Evolutionary conservation across 1,140 invertebrate species (phyloP).

Genomic region (Hermetia illucens): DNA sequence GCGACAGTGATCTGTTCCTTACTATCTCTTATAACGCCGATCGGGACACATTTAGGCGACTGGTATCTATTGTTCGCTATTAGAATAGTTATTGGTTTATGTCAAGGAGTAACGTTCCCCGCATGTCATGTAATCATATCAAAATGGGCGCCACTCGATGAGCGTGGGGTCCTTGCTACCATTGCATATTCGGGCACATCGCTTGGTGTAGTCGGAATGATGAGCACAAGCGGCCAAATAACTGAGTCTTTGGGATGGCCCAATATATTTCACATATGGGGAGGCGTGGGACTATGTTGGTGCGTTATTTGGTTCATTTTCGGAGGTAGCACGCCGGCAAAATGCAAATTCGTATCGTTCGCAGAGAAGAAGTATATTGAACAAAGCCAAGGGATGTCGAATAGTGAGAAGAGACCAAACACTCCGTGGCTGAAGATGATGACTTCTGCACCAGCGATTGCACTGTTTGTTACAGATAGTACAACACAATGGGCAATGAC

Average conservation of each 20-base stretch:
- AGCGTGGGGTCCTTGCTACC: conserved; percentile 41
- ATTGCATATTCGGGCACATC: conserved; percentile 47
- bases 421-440: no score
- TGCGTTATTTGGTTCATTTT: conserved; percentile 44
- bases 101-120: conserved; percentile 66
- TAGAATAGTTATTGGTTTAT: conserved; percentile 58
- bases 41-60: conserved; percentile 31
- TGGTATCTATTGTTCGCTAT: conserved; percentile 43
- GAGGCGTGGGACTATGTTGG: conserved; percentile 44
- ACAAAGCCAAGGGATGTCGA: no score
- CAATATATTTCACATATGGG: conserved; percentile 62
- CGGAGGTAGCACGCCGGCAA: conserved; percentile 48
- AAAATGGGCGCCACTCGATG: conserved; percentile 53
- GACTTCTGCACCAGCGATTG: conserved; percentile 68
- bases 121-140: conserved; percentile 62
- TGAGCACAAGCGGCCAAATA: conserved; percentile 51
- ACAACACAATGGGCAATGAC: conserved; percentile 87
- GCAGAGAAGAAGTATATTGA: conserved; percentile 50
- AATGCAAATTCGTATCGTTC: conserved; percentile 39
- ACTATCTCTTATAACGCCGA: conserved; percentile 33
- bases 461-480: conserved; percentile 62
- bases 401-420: no score
- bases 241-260: conserved; percentile 55
- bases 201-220: conserved; percentile 58
- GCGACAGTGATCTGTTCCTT: conserved; percentile 36